A percentile compares a stretch with the other conserved stretches of the same genome.
phyloP scores from a whole-genome alignment of 2,888 invertebrate genomes.

The Amblyjoppa proteus region DNA sequence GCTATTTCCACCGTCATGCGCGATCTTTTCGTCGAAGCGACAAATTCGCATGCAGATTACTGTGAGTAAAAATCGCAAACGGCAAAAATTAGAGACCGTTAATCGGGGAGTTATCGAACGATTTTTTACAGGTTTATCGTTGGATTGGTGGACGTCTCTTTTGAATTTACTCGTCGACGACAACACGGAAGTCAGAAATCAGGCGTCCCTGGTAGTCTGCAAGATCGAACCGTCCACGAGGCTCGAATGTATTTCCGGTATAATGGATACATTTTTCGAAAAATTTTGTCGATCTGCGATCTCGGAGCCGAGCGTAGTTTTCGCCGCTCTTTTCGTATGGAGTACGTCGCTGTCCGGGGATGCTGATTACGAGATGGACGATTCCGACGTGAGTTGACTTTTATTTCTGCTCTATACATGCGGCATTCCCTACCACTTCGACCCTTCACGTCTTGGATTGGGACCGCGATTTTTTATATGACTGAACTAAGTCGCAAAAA shows the following conservation, averaged over 20 bases:
- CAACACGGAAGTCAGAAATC: slow-evolving; percentile 74
- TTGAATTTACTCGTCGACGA: slow-evolving; percentile 81
- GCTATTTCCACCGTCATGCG: slow-evolving; percentile 76
- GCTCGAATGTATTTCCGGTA: slow-evolving; percentile 69
- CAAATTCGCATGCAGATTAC: slow-evolving; percentile 35
- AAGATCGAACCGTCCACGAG: slow-evolving; percentile 66
- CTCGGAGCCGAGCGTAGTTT: slow-evolving; percentile 66
- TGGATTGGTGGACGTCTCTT: slow-evolving; percentile 82
- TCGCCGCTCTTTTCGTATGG: slow-evolving; percentile 80
- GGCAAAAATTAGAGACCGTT: background rate
- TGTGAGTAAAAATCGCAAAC: slow-evolving; percentile 38
- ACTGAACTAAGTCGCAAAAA: too few relatives aligned
- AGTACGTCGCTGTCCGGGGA: slow-evolving; percentile 76
- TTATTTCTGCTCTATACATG: background rate
- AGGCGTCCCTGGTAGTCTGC: slow-evolving; percentile 73
- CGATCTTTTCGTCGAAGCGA: slow-evolving; percentile 71
- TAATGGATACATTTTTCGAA: slow-evolving; percentile 74
- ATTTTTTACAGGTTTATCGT: slow-evolving; percentile 58
- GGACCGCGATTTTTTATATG: too few relatives aligned
- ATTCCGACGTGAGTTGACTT: slow-evolving; percentile 78
- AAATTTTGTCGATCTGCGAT: slow-evolving; percentile 72
- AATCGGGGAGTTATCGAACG: background rate
- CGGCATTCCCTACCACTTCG: background rate
- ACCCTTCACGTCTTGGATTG: too few relatives aligned
- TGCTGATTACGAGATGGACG: slow-evolving; percentile 80